Conservation (phyloP, 2,797 vertebrate genomes). For the Halcyon chelicuti region DNA sequence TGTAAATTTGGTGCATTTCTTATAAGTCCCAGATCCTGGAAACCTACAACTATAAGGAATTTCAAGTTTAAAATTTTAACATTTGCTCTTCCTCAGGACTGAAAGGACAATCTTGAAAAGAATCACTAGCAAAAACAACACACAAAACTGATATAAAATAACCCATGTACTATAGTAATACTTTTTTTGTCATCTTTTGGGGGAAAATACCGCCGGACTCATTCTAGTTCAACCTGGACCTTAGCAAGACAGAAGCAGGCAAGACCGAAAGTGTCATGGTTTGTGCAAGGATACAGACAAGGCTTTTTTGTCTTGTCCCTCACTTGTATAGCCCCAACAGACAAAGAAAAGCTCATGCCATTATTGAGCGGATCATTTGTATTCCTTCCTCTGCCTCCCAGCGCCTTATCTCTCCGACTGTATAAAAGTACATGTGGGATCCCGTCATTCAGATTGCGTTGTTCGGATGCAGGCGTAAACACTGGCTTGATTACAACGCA, state of each 20-base stretch:
- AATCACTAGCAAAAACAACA: background rate
- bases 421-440: conserved; percentile 51
- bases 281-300: background rate
- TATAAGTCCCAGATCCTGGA: background rate
- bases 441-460: conserved; percentile 60
- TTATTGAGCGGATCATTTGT: background rate
- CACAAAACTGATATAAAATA: background rate
- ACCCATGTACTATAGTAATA: fast-evolving
- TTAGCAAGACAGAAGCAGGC: background rate
- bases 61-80: background rate
- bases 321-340: background rate
- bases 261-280: background rate
- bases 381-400: conserved; percentile 32
- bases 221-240: background rate
- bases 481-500: conserved; percentile 67
- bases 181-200: background rate
- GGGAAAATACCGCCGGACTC: background rate
- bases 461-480: conserved; percentile 64
- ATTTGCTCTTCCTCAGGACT: background rate
- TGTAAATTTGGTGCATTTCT: background rate
- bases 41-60: background rate
- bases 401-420: background rate
- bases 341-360: background rate
- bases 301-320: background rate
- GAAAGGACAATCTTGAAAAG: background rate